Evolutionary conservation across 2,797 vertebrate species (phyloP).

Genomic region (Enteromius thamalakanensis): DNA sequence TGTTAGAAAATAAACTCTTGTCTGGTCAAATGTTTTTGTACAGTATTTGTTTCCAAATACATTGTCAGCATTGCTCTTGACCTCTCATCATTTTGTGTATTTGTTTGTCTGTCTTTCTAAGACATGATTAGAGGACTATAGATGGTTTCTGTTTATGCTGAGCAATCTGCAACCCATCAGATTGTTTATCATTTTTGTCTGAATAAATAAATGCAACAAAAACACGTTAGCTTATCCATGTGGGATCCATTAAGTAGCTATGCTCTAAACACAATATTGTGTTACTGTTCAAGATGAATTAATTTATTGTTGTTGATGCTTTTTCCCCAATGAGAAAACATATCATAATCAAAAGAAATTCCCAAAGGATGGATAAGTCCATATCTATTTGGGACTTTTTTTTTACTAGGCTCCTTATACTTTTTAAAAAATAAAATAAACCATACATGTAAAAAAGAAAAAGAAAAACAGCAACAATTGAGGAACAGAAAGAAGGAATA

Average conservation of each 20-base stretch:
- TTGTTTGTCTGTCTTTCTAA: constrained; percentile 13
- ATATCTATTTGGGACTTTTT: constrained; percentile 40
- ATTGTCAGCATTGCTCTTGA: not conserved
- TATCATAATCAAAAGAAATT: constrained; percentile 59
- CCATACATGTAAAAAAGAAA: not conserved
- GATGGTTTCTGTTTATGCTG: constrained; percentile 16
- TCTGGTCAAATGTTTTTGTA: not conserved
- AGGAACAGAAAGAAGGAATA: not conserved
- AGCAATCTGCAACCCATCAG: constrained; percentile 32
- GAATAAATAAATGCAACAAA: constrained; percentile 39
- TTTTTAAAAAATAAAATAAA: not conserved
- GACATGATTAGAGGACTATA: not conserved
- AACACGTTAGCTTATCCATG: constrained; percentile 21
- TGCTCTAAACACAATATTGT: constrained; percentile 42
- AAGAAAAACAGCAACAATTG: not conserved
- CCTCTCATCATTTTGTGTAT: constrained; percentile 19
- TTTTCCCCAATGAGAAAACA: constrained; percentile 60
- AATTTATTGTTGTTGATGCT: constrained; percentile 58
- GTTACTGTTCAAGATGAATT: constrained; percentile 66
- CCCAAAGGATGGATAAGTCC: constrained; percentile 62
- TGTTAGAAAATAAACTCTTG: not conserved
- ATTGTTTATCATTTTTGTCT: constrained; percentile 1
- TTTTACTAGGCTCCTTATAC: constrained; percentile 42
- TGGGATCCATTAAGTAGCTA: constrained; percentile 41
- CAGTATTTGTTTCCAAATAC: not conserved